Percentiles rank a stretch among this genome's conserved stretches.
Evolutionary conservation across 2,797 vertebrate genomes (phyloP).

Genomic region (Selene dorsalis): DNA sequence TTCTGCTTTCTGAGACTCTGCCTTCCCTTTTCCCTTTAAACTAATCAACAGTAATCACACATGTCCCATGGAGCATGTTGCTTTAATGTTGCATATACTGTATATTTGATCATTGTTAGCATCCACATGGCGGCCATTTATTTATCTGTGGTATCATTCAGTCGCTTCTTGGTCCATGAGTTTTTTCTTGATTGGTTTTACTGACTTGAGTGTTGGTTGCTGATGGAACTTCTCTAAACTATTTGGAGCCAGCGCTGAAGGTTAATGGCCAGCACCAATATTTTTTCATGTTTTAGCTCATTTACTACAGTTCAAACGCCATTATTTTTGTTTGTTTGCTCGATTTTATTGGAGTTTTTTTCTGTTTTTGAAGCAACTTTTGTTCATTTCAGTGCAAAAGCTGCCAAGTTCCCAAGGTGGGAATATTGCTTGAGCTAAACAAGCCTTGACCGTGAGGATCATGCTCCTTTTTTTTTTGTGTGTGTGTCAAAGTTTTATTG

Average conservation of each 20-base stretch:
- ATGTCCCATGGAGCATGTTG: constrained; percentile 30
- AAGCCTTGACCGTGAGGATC: constrained; percentile 1
- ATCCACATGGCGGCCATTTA: constrained; percentile 32
- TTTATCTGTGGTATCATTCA: constrained; percentile 43
- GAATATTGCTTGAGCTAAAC: constrained; percentile 1
- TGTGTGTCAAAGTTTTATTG: constrained; percentile 26
- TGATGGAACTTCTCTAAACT: constrained; percentile 35
- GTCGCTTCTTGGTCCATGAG: constrained; percentile 18
- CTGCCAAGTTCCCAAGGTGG: neutral
- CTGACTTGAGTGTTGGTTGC: constrained; percentile 46
- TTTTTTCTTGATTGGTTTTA: constrained; percentile 28
- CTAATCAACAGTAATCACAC: constrained; percentile 54
- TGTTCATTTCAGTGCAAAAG: neutral
- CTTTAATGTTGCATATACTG: constrained; percentile 52
- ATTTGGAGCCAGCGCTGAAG: constrained; percentile 32
- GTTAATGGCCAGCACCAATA: constrained; percentile 15
- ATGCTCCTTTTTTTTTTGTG: constrained; percentile 24
- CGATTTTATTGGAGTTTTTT: neutral
- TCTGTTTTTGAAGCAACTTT: neutral
- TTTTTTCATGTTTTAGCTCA: constrained; percentile 7
- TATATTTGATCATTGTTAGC: constrained; percentile 46
- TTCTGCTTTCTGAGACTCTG: constrained; percentile 80
- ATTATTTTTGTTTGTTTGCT: neutral
- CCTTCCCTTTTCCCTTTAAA: constrained; percentile 20
- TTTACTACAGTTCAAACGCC: constrained; percentile 20